phyloP scores from a whole-genome alignment of 1,140 invertebrate species.

The Episyrphus balteatus region DNA sequence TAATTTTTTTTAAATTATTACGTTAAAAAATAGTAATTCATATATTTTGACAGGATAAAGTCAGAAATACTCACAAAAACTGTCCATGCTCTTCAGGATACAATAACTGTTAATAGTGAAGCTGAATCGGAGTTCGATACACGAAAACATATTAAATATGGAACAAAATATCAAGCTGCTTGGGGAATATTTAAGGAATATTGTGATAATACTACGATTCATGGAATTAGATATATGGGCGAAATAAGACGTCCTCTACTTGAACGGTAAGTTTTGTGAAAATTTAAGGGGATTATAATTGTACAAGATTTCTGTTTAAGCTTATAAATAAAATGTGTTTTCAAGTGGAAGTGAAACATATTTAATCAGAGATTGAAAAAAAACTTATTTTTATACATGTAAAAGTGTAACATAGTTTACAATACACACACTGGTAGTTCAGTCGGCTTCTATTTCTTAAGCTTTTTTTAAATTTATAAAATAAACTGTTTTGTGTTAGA shows the following conservation, averaged over 20 bases:
- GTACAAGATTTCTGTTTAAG: too few species aligned
- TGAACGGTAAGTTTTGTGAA: conserved; percentile 25
- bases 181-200: conserved; percentile 34
- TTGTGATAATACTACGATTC: conserved; percentile 35
- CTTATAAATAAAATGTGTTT: too few species aligned
- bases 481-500: too few species aligned
- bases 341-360: too few species aligned
- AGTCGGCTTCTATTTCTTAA: too few species aligned
- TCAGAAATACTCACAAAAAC: conserved; percentile 28
- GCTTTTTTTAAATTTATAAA: too few species aligned
- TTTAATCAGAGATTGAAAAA: too few species aligned
- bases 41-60: conserved; percentile 14
- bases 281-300: too few species aligned
- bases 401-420: too few species aligned
- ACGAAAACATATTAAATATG: conserved; percentile 34
- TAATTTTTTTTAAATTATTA: too few species aligned
- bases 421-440: too few species aligned
- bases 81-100: conserved; percentile 23
- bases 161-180: conserved; percentile 27
- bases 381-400: too few species aligned
- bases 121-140: conserved; percentile 26
- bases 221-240: conserved; percentile 37
- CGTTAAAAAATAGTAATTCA: neutral
- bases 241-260: conserved; percentile 31
- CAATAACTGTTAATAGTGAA: conserved; percentile 26